phyloP scores from a whole-genome alignment of 2,888 invertebrate species.

The Agapostemon virescens region DNA sequence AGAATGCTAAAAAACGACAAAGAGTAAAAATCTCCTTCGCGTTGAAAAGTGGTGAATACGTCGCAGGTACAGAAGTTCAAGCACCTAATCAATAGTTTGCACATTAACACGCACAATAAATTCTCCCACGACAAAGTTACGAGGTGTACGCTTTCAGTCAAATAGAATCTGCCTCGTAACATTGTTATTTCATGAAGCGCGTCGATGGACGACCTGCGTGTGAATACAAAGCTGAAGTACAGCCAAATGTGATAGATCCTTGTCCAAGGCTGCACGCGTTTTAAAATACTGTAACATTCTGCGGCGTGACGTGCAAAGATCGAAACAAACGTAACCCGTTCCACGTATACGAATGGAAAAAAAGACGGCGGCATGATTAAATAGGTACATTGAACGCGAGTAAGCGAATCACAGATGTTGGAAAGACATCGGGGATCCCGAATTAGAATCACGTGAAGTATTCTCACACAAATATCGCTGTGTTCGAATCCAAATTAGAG shows the following conservation, averaged over 20 bases:
- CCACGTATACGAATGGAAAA: background rate
- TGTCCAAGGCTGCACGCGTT: constrained; percentile 48
- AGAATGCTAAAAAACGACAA: too few relatives aligned
- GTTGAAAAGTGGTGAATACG: too few relatives aligned
- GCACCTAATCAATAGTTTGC: background rate
- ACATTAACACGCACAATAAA: background rate
- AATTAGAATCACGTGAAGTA: constrained; percentile 39
- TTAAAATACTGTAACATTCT: constrained; percentile 37
- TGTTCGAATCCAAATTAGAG: background rate
- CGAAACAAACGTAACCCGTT: constrained; percentile 30
- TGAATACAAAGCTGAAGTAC: constrained; percentile 44
- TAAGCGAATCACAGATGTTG: constrained; percentile 25
- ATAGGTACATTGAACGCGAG: constrained; percentile 18
- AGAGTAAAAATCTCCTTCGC: too few relatives aligned
- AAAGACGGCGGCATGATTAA: constrained; percentile 40
- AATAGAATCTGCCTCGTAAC: background rate
- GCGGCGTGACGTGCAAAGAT: background rate
- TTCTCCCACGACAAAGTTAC: background rate
- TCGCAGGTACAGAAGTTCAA: background rate
- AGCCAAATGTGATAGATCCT: constrained; percentile 64
- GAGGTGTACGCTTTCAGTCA: background rate
- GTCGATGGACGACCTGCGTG: constrained; percentile 20
- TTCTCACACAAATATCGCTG: background rate
- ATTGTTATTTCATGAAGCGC: constrained; percentile 9
- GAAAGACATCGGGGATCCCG: constrained; percentile 22